These are phyloP conservation scores for Andricus grossulariae DNA, from an alignment of 1,140 invertebrate species.

Conservation along the genomic window DNA sequence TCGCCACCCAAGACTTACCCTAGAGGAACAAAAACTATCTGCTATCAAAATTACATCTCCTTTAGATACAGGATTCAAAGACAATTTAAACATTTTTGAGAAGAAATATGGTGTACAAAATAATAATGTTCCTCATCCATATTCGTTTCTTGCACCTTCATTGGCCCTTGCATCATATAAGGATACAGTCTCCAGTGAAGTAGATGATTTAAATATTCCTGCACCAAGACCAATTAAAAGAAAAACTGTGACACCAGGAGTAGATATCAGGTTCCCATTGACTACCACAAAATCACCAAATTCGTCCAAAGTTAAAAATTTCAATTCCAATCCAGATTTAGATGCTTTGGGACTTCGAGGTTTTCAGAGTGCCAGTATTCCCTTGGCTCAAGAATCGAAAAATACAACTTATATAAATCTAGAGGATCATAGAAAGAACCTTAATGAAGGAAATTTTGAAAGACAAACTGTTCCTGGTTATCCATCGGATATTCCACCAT, in stretches of 20 bases:
- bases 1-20: neutral
- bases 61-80: neutral
- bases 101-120: neutral
- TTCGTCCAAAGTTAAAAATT: neutral
- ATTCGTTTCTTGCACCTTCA: slow-evolving; percentile 2
- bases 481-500: slow-evolving; percentile 41
- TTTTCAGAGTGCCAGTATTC: neutral
- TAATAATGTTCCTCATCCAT: slow-evolving; percentile 1
- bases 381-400: neutral
- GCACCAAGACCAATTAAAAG: neutral
- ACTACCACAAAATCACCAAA: neutral
- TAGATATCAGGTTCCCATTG: neutral
- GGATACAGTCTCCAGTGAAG: slow-evolving; percentile 40
- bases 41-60: neutral
- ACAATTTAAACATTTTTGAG: slow-evolving; percentile 1
- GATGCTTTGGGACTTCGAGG: no score
- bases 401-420: slow-evolving; percentile 47
- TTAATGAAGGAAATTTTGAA: neutral
- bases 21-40: neutral
- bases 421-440: slow-evolving; percentile 43
- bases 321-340: neutral
- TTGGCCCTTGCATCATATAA: slow-evolving; percentile 38
- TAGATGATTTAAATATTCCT: slow-evolving; percentile 40
- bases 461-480: slow-evolving; percentile 14
- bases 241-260: neutral